phyloP scores from a whole-genome alignment of 2,888 invertebrate species.

The Philopedon plagiatum region DNA sequence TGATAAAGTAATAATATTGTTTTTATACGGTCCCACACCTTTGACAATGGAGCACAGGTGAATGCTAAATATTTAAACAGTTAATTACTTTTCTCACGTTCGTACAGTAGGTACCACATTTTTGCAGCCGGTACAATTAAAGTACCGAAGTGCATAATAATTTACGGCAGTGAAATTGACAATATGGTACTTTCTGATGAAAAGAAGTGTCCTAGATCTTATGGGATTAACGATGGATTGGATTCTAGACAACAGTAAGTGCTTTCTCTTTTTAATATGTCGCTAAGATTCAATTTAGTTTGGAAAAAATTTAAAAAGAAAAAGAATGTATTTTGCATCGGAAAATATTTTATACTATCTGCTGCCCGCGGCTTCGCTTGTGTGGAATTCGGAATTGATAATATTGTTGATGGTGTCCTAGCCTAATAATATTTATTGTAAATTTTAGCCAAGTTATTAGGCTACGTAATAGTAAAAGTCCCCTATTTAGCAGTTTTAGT shows the following conservation, averaged over 20 bases:
- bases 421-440: no score
- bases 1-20: conserved; percentile 3
- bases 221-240: conserved; percentile 27
- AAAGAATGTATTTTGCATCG: no score
- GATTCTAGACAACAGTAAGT: conserved; percentile 3
- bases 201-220: conserved; percentile 38
- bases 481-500: no score
- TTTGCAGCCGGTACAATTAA: conserved; percentile 4
- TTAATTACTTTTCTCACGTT: background rate
- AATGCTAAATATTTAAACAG: conserved; percentile 5
- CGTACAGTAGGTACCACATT: background rate
- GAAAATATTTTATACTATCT: no score
- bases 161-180: background rate
- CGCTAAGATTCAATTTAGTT: no score
- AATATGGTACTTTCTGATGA: conserved; percentile 37
- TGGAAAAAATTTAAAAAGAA: no score
- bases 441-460: no score
- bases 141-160: background rate
- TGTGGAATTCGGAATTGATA: no score
- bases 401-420: no score
- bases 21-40: conserved; percentile 20
- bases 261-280: background rate
- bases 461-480: no score
- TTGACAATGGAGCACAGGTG: conserved; percentile 25
- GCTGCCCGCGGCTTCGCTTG: no score